Percentiles rank a stretch among this genome's conserved stretches.
Evolutionary conservation across 2,797 vertebrate species (phyloP).

Genomic region (Pteronotus mesoamericanus): DNA sequence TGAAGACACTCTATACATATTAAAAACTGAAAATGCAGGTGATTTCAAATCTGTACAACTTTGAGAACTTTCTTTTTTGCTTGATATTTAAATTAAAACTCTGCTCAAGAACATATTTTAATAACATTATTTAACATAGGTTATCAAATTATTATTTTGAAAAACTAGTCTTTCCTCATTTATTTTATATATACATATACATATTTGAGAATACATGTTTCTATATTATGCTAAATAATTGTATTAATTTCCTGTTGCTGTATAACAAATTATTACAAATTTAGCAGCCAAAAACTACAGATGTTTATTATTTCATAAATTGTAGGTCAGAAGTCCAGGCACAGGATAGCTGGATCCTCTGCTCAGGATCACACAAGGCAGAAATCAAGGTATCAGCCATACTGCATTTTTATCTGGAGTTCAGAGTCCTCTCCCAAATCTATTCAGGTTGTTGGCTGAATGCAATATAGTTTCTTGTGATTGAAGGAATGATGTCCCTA

Average conservation of each 20-base stretch:
- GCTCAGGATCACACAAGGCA: background rate
- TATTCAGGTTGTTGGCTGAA: background rate
- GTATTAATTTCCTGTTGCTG: background rate
- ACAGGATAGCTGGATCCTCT: background rate
- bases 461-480: background rate
- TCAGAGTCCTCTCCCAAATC: background rate
- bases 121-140: background rate
- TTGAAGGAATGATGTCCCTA: background rate
- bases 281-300: background rate
- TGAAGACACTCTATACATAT: constrained; percentile 4
- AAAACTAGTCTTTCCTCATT: background rate
- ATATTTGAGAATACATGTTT: background rate
- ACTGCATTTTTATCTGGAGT: background rate
- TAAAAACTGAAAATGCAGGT: constrained; percentile 32
- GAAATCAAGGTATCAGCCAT: background rate
- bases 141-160: constrained; percentile 3
- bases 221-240: background rate
- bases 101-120: background rate
- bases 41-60: background rate
- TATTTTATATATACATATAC: background rate
- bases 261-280: background rate
- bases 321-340: background rate
- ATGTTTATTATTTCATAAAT: background rate
- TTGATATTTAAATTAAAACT: constrained; percentile 30
- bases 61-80: background rate